Evolutionary conservation across 2,797 vertebrate genomes (phyloP).

Genomic region (Fundulus diaphanus): DNA sequence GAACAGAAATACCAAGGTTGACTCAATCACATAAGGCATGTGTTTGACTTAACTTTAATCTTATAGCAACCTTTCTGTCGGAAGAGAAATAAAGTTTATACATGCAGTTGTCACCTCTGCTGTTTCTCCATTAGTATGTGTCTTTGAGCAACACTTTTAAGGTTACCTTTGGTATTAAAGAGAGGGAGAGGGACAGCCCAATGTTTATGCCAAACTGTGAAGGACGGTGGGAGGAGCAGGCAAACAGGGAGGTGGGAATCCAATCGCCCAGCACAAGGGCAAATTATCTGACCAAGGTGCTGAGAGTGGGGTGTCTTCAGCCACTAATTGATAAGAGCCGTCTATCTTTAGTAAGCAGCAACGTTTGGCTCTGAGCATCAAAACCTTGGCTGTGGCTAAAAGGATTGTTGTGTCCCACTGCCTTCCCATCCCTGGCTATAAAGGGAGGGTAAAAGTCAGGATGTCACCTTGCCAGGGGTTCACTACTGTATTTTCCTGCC

Average conservation of each 20-base stretch:
- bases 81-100: conserved; percentile 4
- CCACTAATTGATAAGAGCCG: conserved; percentile 84
- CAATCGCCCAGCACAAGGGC: conserved; percentile 77
- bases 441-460: conserved; percentile 66
- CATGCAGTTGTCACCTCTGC: not conserved
- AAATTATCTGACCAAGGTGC: conserved; percentile 83
- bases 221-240: conserved; percentile 71
- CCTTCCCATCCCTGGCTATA: conserved; percentile 54
- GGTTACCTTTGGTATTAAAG: conserved; percentile 51
- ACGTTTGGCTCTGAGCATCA: conserved; percentile 79
- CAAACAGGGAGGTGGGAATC: conserved; percentile 75
- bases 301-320: conserved; percentile 76
- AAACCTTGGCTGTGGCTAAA: conserved; percentile 80
- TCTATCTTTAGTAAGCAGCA: conserved; percentile 83
- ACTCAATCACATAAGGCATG: conserved; percentile 14
- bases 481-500: conserved; percentile 62
- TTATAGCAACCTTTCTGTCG: conserved; percentile 7
- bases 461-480: conserved; percentile 76
- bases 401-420: conserved; percentile 70
- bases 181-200: conserved; percentile 32
- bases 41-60: conserved; percentile 21
- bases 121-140: conserved; percentile 19
- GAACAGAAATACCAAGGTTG: conserved; percentile 32
- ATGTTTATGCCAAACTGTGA: conserved; percentile 75
- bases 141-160: conserved; percentile 31